Percentiles rank a stretch among this genome's conserved stretches.
Evolutionary conservation across 1,140 invertebrate species (phyloP).

Genomic region (Hormaphis cornu): DNA sequence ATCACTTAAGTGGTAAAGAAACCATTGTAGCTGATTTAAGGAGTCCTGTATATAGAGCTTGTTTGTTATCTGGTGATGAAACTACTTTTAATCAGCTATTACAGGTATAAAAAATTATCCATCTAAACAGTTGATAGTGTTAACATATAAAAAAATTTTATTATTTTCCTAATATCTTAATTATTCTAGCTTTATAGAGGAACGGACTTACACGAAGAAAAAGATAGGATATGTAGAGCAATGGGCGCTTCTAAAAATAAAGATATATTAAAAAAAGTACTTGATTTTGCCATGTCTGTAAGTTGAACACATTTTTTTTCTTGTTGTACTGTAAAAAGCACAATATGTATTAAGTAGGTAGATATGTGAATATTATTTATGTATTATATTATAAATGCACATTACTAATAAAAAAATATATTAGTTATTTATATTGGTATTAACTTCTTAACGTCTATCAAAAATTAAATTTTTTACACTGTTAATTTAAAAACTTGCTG

Average conservation of each 20-base stretch:
- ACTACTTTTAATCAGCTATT: conserved; percentile 67
- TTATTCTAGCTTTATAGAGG: conserved; percentile 61
- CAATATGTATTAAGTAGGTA: neutral
- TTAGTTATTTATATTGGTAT: no score
- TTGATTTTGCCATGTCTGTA: conserved; percentile 81
- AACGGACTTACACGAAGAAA: conserved; percentile 84
- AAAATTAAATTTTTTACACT: no score
- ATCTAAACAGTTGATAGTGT: neutral
- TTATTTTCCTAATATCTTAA: neutral
- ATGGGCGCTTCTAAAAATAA: conserved; percentile 67
- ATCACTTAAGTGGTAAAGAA: conserved; percentile 53
- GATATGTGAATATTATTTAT: neutral
- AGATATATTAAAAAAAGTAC: conserved; percentile 60
- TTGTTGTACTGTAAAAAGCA: neutral
- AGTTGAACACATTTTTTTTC: conserved; percentile 40
- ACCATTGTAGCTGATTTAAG: conserved; percentile 79
- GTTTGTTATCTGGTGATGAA: conserved; percentile 60
- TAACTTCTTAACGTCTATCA: no score
- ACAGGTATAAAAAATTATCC: conserved; percentile 43
- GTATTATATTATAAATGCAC: neutral
- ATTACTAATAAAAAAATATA: neutral
- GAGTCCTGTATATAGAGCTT: conserved; percentile 74
- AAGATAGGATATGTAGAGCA: conserved; percentile 72
- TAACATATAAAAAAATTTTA: neutral
- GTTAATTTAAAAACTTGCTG: no score